Percentiles rank a stretch among this genome's conserved stretches.
Conservation (phyloP, 2,888 invertebrate genomes). For the Glyphotaelius pellucidus region DNA sequence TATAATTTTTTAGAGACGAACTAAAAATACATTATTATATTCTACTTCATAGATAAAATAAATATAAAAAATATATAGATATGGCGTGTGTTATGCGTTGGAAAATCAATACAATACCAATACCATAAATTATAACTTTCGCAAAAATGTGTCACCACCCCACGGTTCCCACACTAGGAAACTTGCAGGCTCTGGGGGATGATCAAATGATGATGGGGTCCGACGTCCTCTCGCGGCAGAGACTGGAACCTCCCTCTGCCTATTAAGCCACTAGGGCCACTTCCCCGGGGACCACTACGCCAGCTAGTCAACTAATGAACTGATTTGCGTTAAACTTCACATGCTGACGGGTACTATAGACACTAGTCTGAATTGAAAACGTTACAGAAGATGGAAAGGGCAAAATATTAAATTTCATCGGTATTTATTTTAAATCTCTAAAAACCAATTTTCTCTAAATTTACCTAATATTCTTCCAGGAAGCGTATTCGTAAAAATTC, state of each 20-base stretch:
- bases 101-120: background rate
- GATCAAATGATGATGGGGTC: constrained; percentile 43
- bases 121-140: background rate
- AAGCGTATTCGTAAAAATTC: too few relatives aligned
- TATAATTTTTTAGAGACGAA: too few relatives aligned
- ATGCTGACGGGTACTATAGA: background rate
- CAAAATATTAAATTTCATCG: background rate
- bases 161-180: constrained; percentile 41
- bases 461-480: too few relatives aligned
- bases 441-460: too few relatives aligned
- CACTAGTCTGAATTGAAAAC: background rate
- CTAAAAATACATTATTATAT: too few relatives aligned
- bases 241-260: background rate
- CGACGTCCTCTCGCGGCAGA: constrained; percentile 38
- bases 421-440: background rate
- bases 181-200: background rate
- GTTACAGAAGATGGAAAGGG: background rate
- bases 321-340: constrained; percentile 55
- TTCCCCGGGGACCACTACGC: constrained; percentile 36
- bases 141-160: background rate
- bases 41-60: too few relatives aligned
- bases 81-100: background rate
- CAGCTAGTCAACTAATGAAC: constrained; percentile 59
- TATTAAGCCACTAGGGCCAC: background rate
- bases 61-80: too few relatives aligned